These are phyloP conservation scores for Anableps anableps DNA, from an alignment of 2,797 vertebrate species.

Conservation along the genomic window DNA sequence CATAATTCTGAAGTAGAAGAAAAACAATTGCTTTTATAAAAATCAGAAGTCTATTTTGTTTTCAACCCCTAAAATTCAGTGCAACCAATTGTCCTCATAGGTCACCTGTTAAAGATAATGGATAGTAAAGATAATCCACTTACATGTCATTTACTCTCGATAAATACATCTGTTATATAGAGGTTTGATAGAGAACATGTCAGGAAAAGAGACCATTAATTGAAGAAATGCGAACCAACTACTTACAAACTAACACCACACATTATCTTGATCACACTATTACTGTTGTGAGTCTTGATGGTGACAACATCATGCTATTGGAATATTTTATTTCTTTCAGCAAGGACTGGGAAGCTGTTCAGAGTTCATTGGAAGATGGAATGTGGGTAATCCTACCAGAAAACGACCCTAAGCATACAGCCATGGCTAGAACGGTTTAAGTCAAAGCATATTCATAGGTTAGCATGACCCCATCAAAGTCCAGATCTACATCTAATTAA, in stretches of 20 bases:
- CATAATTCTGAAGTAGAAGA: background rate
- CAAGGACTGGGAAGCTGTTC: background rate
- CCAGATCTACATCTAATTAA: background rate
- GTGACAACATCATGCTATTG: background rate
- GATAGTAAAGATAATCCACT: background rate
- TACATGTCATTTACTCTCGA: background rate
- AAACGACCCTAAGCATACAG: background rate
- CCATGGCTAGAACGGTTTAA: background rate
- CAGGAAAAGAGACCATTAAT: background rate
- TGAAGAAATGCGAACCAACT: background rate
- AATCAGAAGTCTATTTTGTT: background rate
- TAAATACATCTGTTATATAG: background rate
- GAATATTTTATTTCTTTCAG: background rate
- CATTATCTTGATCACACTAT: background rate
- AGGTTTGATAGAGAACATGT: background rate
- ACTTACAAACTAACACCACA: background rate
- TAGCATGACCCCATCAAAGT: too few species aligned
- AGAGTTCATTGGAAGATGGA: background rate
- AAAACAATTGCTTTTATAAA: background rate
- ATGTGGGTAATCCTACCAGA: too few species aligned
- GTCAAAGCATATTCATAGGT: slow-evolving; percentile 2
- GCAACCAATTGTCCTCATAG: background rate
- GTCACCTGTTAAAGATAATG: background rate
- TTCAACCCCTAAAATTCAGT: background rate
- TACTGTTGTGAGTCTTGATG: background rate